Base-by-base conservation (phyloP, 2,797 vertebrate genomes). In the Diplodus puntazzo region DNA sequence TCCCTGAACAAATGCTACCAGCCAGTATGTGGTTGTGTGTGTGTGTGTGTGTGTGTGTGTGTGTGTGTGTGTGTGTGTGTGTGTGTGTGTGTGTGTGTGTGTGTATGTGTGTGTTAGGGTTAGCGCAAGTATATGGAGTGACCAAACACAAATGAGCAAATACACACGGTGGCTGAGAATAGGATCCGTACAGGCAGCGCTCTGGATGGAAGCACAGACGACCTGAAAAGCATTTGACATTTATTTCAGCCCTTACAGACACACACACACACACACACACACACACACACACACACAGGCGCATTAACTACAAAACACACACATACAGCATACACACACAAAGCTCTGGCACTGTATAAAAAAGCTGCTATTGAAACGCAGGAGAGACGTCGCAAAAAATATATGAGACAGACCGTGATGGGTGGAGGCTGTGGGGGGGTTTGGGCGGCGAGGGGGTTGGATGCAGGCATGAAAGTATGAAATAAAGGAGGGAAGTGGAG, bases 191-290 rank as follows among this genome's bases (percentile, higher is more conserved):
- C 18, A 58, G 52, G 75, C 75, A 70, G 50, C 10, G 14, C 57
- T 53, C 58, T 67, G 69, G 23, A 80, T 46, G 73, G 34, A 34
- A 34, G 34, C 52, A 63, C 62, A 50, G 82, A 70, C 6, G 46
- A 84, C 77, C 81, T 73, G 64, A 79, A 79, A 83, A 83, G 60
- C 48, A 59, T 86, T 82, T 84, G 81, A 88, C 83, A 84, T 87
- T 88, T 63, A 70, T 80, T 72, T 57, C 49, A 63, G 50, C 59
- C 18, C 5, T 9, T 5, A 11, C 25, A 52, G 17, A 6, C 48
- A 25, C 23, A 27, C 23, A 52, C 11, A 66, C 17, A 39, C 20
- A 42, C 25, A 52, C 20, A 6, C 46, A 55, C 53, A 55, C 23
- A 23, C n/a, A 25, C 53, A 25, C 53, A 14, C 23, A 27, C 17